Percentiles rank a stretch among this genome's conserved stretches.
Evolutionary conservation across 2,113 vertebrate genomes (phyloP).

Genomic region (Entosphenus tridentatus): DNA sequence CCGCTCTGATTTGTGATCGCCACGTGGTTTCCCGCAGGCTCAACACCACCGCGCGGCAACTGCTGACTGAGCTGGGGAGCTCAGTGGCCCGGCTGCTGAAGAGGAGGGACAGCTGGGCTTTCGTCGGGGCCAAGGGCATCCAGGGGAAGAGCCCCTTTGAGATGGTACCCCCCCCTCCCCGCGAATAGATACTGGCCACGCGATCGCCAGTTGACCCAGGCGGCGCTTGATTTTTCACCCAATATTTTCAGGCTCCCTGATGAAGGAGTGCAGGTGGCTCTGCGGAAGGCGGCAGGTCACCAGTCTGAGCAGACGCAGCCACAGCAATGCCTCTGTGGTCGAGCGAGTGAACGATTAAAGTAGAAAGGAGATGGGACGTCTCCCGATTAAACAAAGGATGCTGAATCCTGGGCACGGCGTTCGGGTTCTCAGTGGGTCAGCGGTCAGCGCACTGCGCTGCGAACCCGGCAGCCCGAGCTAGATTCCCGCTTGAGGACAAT

Average conservation of each 20-base stretch:
- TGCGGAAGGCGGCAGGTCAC: no score
- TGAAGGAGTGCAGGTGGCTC: no score
- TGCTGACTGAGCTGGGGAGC: constrained; percentile 56
- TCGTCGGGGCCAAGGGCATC: constrained; percentile 70
- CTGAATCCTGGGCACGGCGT: no score
- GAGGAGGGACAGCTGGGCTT: constrained; percentile 74
- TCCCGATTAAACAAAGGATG: no score
- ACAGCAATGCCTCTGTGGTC: neutral
- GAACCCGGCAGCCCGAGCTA: no score
- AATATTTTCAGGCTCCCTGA: no score
- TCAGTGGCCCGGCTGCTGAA: constrained; percentile 35
- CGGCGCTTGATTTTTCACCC: no score
- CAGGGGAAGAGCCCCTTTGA: constrained; percentile 69
- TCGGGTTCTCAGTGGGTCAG: no score
- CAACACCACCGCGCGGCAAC: constrained; percentile 44
- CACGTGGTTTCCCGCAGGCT: constrained; percentile 22
- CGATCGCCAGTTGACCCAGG: neutral
- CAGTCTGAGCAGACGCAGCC: neutral
- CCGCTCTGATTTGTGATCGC: neutral
- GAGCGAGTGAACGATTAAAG: no score
- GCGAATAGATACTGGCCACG: neutral
- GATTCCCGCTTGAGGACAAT: no score
- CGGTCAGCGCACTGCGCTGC: no score
- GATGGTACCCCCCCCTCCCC: constrained; percentile 27
- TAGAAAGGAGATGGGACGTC: no score